Base-by-base conservation (phyloP, 37 sponge, comb jelly and placozoan species). In the Beroe forskalii region DNA sequence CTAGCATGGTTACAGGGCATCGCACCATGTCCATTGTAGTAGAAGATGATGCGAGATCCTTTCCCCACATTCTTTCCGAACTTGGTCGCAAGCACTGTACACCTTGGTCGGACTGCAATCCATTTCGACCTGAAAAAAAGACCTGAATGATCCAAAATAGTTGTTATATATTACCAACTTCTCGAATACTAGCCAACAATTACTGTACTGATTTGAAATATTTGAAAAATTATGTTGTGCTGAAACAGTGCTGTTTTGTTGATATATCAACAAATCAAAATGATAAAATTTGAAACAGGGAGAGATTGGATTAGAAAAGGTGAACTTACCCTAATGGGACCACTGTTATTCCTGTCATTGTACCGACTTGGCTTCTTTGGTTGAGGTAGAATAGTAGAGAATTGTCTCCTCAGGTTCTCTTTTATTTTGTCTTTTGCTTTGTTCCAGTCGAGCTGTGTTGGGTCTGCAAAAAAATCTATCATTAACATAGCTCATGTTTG, bases 21-120 rank as follows among this genome's bases (percentile, higher is more conserved):
- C 6, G 86, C 97, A 25, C 96, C 99, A 76, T 99, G 99, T 2
- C 97, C 99, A 91, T 99, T 99, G 90, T 96, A 99, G 69, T 99
- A 97, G 90, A 99, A 99, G 69, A 99, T 90, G 37, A 99, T 93
- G 0, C 97, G 90, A 32, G 35, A 69, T 9, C 30, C 55, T 41
- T 80, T 80, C 0, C 55, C 55, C 1, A 80, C 55, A 41, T 80
- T 8, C 86, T 80, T n/a, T 80, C 86, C 86, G 43, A 38, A 80
- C 86, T 80, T 41, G 55, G 27, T 80, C 86, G 42, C 86, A 80
- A 25, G 44, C 55, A 25, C 86, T 44, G 86, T 43, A 80, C 23
- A 80, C 86, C 28, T 80, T 80, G 31, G 20, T 80, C 27, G 86
- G 86, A 43, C 40, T 38, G 35, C 86, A 80, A 25, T 80, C 86